Evolutionary conservation across 2,113 vertebrate genomes (phyloP).

Genomic region (Campylomormyrus tamandua): DNA sequence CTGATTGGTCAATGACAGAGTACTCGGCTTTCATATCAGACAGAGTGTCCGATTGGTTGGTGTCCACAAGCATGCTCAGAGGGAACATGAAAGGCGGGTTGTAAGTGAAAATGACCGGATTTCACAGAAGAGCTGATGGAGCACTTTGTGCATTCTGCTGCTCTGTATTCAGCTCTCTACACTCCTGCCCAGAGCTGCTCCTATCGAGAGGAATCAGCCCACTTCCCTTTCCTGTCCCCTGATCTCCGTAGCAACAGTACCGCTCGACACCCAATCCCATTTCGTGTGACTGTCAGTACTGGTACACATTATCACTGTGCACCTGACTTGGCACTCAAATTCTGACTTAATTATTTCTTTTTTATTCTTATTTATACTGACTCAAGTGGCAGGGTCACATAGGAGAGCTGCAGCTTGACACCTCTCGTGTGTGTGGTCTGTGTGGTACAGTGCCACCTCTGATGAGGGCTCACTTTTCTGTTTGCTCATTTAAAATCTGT

Average conservation of each 20-base stretch:
- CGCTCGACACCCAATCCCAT: neutral
- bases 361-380: neutral
- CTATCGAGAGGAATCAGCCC: constrained; percentile 78
- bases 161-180: constrained; percentile 59
- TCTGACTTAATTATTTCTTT: neutral
- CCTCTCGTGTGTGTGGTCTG: neutral
- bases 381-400: neutral
- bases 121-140: constrained; percentile 69
- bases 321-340: neutral
- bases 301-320: neutral
- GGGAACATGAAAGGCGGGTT: constrained; percentile 19
- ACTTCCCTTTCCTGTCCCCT: constrained; percentile 77
- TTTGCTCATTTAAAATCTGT: neutral
- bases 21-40: neutral
- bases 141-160: constrained; percentile 64
- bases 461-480: neutral
- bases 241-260: constrained; percentile 16
- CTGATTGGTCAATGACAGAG: neutral
- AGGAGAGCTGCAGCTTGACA: neutral
- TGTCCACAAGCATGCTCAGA: neutral
- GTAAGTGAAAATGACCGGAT: constrained; percentile 60
- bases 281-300: neutral
- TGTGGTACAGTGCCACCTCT: neutral
- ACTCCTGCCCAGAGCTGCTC: constrained; percentile 47
- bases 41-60: neutral